Base-by-base conservation (phyloP, 2,888 invertebrate species). In the Agrochola circellaris region DNA sequence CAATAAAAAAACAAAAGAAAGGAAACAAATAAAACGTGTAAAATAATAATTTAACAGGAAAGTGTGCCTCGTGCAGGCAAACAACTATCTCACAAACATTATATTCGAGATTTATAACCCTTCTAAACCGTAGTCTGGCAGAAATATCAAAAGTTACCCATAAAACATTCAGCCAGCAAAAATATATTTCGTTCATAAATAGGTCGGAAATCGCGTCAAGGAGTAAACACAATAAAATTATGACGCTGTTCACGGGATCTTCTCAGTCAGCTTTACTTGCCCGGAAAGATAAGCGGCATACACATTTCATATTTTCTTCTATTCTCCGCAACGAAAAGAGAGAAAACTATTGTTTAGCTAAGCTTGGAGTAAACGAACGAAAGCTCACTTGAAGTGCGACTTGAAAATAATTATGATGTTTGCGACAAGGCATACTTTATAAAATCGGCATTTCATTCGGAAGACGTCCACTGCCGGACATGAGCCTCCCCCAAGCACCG, bases 211-310 rank as follows among this genome's bases (percentile, higher is more conserved):
- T 66, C 75, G 65, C 68, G 84, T 85, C 74, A 80, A 80, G 81
- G 67, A 81, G 72, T 87, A 84, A 77, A 81, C 85, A 81, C 77
- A 87, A 85, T 84, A 85, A 81, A 87, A 81, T 87, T 81, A 87
- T 81, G 67, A 64, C 65, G 45, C 67, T 62, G 73, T 75, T 86
- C 84, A 70, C 72, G 72, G 67, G 72, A 84, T 80, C 81, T 74
- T 42, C 75, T 64, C 81, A 68, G 77, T 84, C 85, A 77, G 85
- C 84, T 84, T 81, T 77, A 81, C 85, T 87, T 84, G 77, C 67
- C 81, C 75, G 87, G 87, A 81, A 87, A 85, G 85, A 85, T 87
- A 84, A 79, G 74, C 61, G 66, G n/a, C 48, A 62, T 73, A 75
- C 70, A 75, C 66, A 71, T 84, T 82, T 71, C 70, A 65, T 56